Evolutionary conservation across 1,140 invertebrate genomes (phyloP), one percentile per base, ranked within the genome.

Genomic region (Drosophila repleta): DNA sequence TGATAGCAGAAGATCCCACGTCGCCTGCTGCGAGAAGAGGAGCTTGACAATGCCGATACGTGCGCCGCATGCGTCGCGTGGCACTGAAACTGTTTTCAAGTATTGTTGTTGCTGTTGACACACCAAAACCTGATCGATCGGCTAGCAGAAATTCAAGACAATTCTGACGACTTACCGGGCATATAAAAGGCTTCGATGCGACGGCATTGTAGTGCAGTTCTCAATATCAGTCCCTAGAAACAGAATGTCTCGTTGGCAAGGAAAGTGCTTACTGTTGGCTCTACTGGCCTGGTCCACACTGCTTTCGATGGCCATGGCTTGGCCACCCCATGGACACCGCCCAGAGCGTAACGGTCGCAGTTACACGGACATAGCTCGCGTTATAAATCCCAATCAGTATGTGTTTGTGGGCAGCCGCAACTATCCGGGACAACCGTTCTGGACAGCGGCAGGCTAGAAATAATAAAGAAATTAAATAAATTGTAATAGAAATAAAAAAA

Each of bases 381-480:
- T 91, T 3, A 35, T 82, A 0, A 91, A 91, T 74, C 90, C 90
- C 5, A 76, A 91, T 62, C 90, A 55, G 5, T 90, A 89, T 53
- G 83, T 74, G 4, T 79, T 76, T 41, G 72, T 79, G 4, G 83
- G 83, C 26, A 64, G 80, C 1, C 56, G 71, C 3, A 76, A 65
- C 7, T 90, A 79, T 76, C 90, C 90, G 4, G 79, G 73, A 21
- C 90, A 90, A 8, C 90, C 90, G 0, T 90, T 91, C 35, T 88
- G 79, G 72, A 69, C 80, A 7, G 37, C 37, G 10, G 89, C 89
- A 18, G 52, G 71, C 21, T 80, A 55, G 17, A 7, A 11, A 21
- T n/a, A 26, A n/a, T n/a, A n/a, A n/a, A n/a, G n/a, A n/a, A n/a
- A n/a, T n/a, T n/a, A n/a, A n/a, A n/a, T n/a, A n/a, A n/a, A n/a